Evolutionary conservation across 2,113 vertebrate species (phyloP).

Genomic region (Malurus elegans): DNA sequence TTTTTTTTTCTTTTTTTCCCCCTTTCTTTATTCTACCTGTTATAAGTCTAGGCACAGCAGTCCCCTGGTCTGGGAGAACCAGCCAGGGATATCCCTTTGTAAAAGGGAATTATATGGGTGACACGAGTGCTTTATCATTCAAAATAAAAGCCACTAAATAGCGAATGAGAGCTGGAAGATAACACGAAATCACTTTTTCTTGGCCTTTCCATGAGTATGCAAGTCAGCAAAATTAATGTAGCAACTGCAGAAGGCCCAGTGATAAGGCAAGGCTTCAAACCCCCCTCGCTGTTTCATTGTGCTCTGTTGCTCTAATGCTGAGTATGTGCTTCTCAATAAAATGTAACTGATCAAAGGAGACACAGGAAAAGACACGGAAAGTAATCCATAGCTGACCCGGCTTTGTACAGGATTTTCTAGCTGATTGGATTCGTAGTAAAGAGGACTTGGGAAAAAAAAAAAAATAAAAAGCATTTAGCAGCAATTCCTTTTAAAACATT

Average conservation of each 20-base stretch:
- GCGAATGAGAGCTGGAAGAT: not conserved
- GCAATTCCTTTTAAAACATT: not conserved
- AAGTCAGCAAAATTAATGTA: not conserved
- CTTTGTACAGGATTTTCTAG: not conserved
- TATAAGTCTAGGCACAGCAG: not conserved
- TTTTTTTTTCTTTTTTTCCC: not conserved
- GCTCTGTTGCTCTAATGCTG: not conserved
- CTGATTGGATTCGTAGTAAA: not conserved
- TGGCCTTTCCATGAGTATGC: not conserved
- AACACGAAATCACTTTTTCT: not conserved
- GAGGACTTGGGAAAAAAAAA: not conserved
- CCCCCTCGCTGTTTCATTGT: not conserved
- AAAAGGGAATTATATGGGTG: not conserved
- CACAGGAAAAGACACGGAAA: not conserved
- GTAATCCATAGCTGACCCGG: not conserved
- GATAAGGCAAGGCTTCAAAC: not conserved
- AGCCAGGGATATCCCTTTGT: not conserved
- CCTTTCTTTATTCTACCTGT: rapidly evolving
- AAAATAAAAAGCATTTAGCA: not conserved
- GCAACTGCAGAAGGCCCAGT: not conserved
- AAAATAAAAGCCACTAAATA: not conserved
- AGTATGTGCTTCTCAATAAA: not conserved
- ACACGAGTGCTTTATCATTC: not conserved
- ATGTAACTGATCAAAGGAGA: not conserved
- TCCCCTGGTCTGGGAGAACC: not conserved